These are phyloP conservation scores for Chymomyza caudatula DNA, from an alignment of 2,888 invertebrate genomes.

Conservation along the genomic window DNA sequence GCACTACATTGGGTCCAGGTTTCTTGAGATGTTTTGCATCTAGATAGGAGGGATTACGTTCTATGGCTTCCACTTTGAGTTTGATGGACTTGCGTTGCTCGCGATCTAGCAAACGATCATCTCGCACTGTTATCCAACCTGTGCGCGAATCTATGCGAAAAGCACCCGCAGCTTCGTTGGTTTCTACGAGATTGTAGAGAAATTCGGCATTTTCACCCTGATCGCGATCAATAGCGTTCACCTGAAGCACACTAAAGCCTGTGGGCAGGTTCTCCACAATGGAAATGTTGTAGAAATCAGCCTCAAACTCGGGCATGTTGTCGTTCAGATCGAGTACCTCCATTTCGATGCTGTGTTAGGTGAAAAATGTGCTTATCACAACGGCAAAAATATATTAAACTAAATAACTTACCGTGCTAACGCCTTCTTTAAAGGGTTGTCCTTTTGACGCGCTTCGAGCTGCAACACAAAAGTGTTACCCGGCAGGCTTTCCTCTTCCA, in stretches of 20 bases:
- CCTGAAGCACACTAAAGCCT: slow-evolving; percentile 80
- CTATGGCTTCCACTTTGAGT: slow-evolving; percentile 88
- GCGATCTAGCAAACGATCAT: slow-evolving; percentile 86
- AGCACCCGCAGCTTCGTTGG: slow-evolving; percentile 84
- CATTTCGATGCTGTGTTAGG: slow-evolving; percentile 63
- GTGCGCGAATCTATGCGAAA: slow-evolving; percentile 88
- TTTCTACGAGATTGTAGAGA: slow-evolving; percentile 83
- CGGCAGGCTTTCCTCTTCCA: slow-evolving; percentile 86
- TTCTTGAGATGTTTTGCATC: slow-evolving; percentile 67
- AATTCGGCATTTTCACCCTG: slow-evolving; percentile 93
- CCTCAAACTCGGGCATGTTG: slow-evolving; percentile 91
- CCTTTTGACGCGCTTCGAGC: slow-evolving; percentile 88
- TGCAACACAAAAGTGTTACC: slow-evolving; percentile 87
- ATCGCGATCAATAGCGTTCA: slow-evolving; percentile 88
- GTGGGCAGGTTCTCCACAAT: slow-evolving; percentile 94
- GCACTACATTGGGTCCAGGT: slow-evolving; percentile 80
- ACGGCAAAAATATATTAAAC: neutral
- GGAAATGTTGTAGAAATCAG: slow-evolving; percentile 93
- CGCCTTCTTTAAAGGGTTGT: slow-evolving; percentile 87
- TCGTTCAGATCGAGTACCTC: slow-evolving; percentile 82
- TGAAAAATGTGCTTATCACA: neutral
- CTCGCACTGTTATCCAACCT: slow-evolving; percentile 91
- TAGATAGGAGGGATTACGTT: slow-evolving; percentile 83
- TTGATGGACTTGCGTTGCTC: slow-evolving; percentile 86
- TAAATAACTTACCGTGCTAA: slow-evolving; percentile 79